These are phyloP conservation scores for Loriculus beryllinus DNA, from an alignment of 2,797 vertebrate genomes.

Conservation along the genomic window DNA sequence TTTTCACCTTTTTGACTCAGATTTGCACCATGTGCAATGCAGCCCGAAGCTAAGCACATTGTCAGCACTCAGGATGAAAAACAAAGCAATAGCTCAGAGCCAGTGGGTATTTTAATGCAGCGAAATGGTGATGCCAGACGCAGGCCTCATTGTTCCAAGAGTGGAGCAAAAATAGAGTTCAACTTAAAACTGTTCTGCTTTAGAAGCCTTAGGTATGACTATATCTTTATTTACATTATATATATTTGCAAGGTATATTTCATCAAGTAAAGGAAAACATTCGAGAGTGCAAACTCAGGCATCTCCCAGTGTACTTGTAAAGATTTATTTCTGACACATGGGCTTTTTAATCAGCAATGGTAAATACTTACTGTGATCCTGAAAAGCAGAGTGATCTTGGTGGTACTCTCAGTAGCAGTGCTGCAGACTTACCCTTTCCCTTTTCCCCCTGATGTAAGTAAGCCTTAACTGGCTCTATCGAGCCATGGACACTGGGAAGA, in stretches of 20 bases:
- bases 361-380: neutral
- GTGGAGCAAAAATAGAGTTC: neutral
- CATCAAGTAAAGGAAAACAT: neutral
- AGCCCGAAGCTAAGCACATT: neutral
- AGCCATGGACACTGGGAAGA: neutral
- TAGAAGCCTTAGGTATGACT: neutral
- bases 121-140: neutral
- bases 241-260: neutral
- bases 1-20: neutral
- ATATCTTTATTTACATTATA: neutral
- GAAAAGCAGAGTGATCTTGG: neutral
- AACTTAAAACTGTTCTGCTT: neutral
- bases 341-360: neutral
- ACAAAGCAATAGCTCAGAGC: neutral
- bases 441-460: neutral
- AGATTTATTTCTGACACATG: neutral
- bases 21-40: neutral
- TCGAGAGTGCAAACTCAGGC: neutral
- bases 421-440: neutral
- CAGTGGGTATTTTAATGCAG: neutral
- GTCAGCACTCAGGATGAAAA: neutral
- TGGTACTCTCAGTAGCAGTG: neutral
- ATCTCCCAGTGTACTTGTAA: neutral
- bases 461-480: neutral
- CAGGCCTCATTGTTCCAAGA: neutral